Conservation (phyloP, 2,888 invertebrate genomes). For the Lutraria lutraria region DNA sequence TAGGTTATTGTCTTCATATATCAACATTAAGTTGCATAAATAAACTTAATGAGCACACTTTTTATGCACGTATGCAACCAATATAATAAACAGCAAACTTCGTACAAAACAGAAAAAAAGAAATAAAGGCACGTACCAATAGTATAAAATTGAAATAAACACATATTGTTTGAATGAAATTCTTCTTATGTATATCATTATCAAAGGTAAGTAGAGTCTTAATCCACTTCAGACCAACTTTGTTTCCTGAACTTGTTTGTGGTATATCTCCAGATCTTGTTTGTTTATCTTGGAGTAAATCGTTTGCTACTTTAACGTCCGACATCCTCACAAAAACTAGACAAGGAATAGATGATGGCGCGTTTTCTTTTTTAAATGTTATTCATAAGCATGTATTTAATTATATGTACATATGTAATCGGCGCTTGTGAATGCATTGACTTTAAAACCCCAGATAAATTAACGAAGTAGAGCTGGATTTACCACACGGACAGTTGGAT, state of each 20-base stretch:
- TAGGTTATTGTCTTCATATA: background rate
- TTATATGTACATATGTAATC: too few species aligned
- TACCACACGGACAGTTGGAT: too few species aligned
- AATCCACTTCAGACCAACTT: background rate
- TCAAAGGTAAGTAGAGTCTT: conserved; percentile 23
- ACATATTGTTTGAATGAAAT: conserved; percentile 46
- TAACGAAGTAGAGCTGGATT: too few species aligned
- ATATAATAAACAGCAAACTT: background rate
- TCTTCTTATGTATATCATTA: conserved; percentile 41
- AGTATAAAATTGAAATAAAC: conserved; percentile 52
- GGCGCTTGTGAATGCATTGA: too few species aligned
- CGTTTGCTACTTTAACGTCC: background rate
- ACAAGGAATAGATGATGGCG: too few species aligned
- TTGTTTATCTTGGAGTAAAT: background rate
- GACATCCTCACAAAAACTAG: background rate
- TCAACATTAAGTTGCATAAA: background rate
- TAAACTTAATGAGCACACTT: too few species aligned
- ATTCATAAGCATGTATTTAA: too few species aligned
- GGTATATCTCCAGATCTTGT: background rate
- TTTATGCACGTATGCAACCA: background rate
- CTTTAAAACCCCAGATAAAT: too few species aligned
- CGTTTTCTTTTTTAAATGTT: too few species aligned
- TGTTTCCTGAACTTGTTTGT: background rate
- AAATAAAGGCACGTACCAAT: conserved; percentile 40
- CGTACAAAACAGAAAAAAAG: too few species aligned